Percentiles rank a stretch among this genome's conserved stretches.
These are phyloP conservation scores for Geophilus truncorum DNA, from an alignment of 2,888 invertebrate species.

Conservation along the genomic window DNA sequence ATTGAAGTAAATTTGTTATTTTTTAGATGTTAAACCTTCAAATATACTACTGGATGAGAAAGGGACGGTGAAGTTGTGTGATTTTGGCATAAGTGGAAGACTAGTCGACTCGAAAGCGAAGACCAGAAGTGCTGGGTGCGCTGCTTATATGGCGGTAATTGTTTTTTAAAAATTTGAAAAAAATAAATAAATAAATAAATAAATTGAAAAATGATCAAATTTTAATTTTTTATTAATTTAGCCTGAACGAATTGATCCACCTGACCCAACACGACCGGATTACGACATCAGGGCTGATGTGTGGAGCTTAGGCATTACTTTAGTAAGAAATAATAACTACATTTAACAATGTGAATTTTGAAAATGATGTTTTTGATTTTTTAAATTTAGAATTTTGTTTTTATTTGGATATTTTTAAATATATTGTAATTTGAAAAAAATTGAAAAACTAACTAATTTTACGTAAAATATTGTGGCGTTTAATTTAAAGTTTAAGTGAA, in stretches of 20 bases:
- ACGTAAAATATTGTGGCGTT: too few relatives aligned
- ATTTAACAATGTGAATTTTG: too few relatives aligned
- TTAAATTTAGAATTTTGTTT: constrained; percentile 35
- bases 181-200: not conserved
- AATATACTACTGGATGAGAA: constrained; percentile 94
- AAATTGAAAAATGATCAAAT: not conserved
- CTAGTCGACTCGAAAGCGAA: constrained; percentile 97
- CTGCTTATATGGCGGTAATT: constrained; percentile 97
- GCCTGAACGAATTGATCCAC: constrained; percentile 96
- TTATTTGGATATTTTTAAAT: not conserved
- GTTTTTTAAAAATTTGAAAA: not conserved
- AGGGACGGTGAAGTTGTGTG: constrained; percentile 95
- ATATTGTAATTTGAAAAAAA: too few relatives aligned
- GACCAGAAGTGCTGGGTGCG: constrained; percentile 93
- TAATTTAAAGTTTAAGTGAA: too few relatives aligned
- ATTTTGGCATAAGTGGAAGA: constrained; percentile 98
- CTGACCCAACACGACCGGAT: constrained; percentile 84
- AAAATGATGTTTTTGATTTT: too few relatives aligned
- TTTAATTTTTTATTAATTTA: constrained; percentile 48
- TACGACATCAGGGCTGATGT: constrained; percentile 99
- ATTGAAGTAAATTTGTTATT: too few relatives aligned
- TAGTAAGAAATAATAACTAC: constrained; percentile 55
- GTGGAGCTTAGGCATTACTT: constrained; percentile 95
- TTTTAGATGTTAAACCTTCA: constrained; percentile 97
- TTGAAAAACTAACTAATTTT: too few relatives aligned